phyloP scores from a whole-genome alignment of 2,888 invertebrate genomes.

The Pedicia rivosa region DNA sequence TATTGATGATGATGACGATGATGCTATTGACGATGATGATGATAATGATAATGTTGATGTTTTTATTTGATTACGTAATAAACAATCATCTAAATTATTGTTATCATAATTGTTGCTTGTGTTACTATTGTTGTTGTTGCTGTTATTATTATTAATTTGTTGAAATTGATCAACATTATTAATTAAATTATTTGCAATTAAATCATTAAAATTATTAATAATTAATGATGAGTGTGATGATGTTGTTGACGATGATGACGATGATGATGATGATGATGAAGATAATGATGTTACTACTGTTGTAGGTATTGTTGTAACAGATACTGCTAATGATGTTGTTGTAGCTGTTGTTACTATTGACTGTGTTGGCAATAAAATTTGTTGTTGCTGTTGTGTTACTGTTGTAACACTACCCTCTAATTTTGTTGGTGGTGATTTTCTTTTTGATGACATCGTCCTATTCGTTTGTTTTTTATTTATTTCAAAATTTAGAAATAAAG shows the following conservation, averaged over 20 bases:
- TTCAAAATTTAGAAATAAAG: too few relatives aligned
- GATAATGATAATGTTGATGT: slow-evolving; percentile 7
- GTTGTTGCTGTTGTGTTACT: slow-evolving; percentile 13
- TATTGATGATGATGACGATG: slow-evolving; percentile 1
- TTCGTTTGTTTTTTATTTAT: too few relatives aligned
- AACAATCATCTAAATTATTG: slow-evolving; percentile 3
- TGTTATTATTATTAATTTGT: slow-evolving; percentile 2
- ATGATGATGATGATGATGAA: slow-evolving; percentile 3
- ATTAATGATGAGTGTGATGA: background rate
- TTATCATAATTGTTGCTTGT: slow-evolving; percentile 4
- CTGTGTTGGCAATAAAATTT: background rate
- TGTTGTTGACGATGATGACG: background rate
- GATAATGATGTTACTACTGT: slow-evolving; percentile 5
- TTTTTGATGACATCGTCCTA: slow-evolving; percentile 95
- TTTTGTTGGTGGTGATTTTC: slow-evolving; percentile 91
- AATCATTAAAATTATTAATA: background rate
- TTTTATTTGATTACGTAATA: background rate
- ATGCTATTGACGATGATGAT: slow-evolving; percentile 6
- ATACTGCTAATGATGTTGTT: slow-evolving; percentile 4
- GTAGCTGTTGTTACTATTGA: slow-evolving; percentile 3
- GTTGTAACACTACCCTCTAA: slow-evolving; percentile 52
- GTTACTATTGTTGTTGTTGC: slow-evolving; percentile 2
- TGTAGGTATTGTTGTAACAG: slow-evolving; percentile 9
- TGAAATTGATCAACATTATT: background rate
- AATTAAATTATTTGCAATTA: background rate